Evolutionary conservation across 1,140 invertebrate species (phyloP), one percentile per base, ranked within the genome.

Genomic region (Diprion similis): DNA sequence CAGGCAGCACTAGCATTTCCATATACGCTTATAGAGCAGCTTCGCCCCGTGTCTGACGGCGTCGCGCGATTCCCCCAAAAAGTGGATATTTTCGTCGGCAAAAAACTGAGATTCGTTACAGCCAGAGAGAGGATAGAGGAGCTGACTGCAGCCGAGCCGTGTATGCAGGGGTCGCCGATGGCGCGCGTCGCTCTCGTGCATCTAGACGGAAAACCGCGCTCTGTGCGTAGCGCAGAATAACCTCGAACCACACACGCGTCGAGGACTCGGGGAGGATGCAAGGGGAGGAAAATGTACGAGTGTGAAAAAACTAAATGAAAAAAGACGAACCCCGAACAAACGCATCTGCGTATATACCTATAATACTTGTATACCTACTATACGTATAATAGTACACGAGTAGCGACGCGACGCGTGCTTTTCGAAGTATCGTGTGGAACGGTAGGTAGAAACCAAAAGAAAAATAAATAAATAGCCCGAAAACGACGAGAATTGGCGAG

Each of bases 71-170:
- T 66, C 51, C 19, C 80, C 70, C 47, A 80, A 81, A 81, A 72
- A 76, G 68, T 78, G 75, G 78, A 78, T 81, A 81, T 81, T 81
- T 79, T 77, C 70, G 78, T 71, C 64, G 18, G 51, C 48, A 82
- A 82, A 82, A 82, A 82, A 79, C 77, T 78, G 77, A 75, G 79
- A 82, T 82, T 82, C 81, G 81, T 82, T 82, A 82, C 81, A n/a
- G n/a, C n/a, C n/a, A 79, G 75, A 64, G 66, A 24, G 68, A 24
- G 17, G 46, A 72, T 6, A 66, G 46, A 66, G 45, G 9, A n/a
- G 10, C 47, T 51, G 24, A 37, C 13, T n/a, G 13, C 15, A 45
- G 19, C 18, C n/a, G 47, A 70, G 69, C 73, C 24, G 75, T 69
- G 71, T 71, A 72, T 75, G 78, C 51, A 15, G 17, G 13, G 17